Evolutionary conservation across 2,113 vertebrate genomes (phyloP), one percentile per base, ranked within the genome.

Genomic region (Leptobrachium ailaonicum): DNA sequence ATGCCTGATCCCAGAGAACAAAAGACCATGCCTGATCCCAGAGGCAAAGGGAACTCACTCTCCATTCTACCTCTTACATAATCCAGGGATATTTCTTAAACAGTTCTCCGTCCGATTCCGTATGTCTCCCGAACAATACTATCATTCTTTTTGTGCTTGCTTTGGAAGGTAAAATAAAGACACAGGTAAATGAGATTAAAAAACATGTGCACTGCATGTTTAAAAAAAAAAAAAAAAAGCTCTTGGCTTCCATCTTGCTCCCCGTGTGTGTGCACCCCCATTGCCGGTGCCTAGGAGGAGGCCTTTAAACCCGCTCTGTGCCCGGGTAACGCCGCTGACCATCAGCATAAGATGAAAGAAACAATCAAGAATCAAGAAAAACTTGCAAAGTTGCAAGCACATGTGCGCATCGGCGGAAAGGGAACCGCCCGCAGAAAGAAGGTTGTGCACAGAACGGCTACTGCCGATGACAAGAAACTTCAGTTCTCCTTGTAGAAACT

Each of bases 371-470:
- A 98, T 90, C 97, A 96, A 84, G 97, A 99, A 83, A 98, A 98
- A 89, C 93, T 99, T 50, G 96, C 97, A 85, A 99, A 98, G 79
- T 89, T 99, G n/a, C 97, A 98, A 92, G 96, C 96, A 13, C 96
- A 98, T 93, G 96, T 99, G 86, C 96, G 97, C 93, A 98, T 98
- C 75, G 97, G 97, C 54, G 97, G 97, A 84, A 99, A 98, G 97
- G 98, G 97, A 54, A 99, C 94, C 74, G 98, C 97, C 73, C 96
- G 98, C 87, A 96, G 98, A 94, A 99, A 99, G 98, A 99, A 98
- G 96, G 97, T 99, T 77, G 96, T 99, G 41, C 98, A 98, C 81
- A 96, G 97, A 93, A 99, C 98, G 77, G 97, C 97, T 54, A 97
- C 97, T 6, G 97, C 97, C 85, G 98, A 99, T 89, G 97, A 99